Evolutionary conservation across 2,797 vertebrate species (phyloP).

Genomic region (Aplochiton taeniatus): DNA sequence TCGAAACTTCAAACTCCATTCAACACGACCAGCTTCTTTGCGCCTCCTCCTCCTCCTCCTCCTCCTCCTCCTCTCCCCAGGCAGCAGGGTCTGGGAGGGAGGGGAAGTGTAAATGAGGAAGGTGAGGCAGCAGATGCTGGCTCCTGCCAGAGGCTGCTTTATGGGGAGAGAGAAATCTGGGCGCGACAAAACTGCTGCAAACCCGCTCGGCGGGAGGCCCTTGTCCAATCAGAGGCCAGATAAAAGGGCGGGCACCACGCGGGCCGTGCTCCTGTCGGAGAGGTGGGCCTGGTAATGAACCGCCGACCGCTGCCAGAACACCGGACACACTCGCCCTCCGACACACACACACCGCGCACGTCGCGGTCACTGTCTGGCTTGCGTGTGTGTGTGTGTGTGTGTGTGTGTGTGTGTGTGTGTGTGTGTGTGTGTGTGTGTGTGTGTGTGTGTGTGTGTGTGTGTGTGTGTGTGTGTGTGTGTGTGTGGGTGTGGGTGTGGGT

Average conservation of each 20-base stretch:
- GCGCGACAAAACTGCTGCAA: constrained; percentile 99
- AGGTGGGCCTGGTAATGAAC: constrained; percentile 88
- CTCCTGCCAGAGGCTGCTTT: constrained; percentile 97
- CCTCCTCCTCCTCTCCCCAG: constrained; percentile 17
- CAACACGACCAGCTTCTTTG: constrained; percentile 70
- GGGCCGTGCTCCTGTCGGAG: constrained; percentile 90
- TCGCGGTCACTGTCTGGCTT: background rate
- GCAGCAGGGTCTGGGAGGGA: constrained; percentile 69
- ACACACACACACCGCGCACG: background rate
- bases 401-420: constrained; percentile 11
- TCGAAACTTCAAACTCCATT: constrained; percentile 73
- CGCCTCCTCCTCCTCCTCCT: constrained; percentile 23
- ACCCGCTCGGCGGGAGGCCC: constrained; percentile 96
- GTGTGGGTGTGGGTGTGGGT: constrained; percentile 16
- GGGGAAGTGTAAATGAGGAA: constrained; percentile 75
- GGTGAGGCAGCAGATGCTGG: constrained; percentile 94
- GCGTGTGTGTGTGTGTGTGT: background rate
- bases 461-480: constrained; percentile 8
- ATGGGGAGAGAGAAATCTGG: constrained; percentile 95
- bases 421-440: constrained; percentile 12
- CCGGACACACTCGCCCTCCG: background rate
- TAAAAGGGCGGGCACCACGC: constrained; percentile 85
- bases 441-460: background rate
- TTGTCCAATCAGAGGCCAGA: constrained; percentile 97
- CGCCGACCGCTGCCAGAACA: constrained; percentile 73